Conservation (phyloP, 2,797 vertebrate species). For the Steatocranus sp. region DNA sequence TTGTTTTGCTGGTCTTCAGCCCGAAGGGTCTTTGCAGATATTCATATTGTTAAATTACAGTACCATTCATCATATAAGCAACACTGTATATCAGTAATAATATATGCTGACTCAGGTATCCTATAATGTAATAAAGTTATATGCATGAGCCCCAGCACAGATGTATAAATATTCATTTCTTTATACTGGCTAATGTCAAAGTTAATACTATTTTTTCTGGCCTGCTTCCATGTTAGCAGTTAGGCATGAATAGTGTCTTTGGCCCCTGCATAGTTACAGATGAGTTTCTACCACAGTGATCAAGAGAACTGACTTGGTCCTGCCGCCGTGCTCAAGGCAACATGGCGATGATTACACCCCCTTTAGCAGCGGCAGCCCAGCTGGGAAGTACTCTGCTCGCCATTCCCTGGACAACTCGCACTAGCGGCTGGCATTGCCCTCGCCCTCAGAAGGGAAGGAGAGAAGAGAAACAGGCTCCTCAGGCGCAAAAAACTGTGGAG, state of each 20-base stretch:
- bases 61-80: neutral
- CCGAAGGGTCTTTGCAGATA: neutral
- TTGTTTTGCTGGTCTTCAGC: neutral
- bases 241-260: conserved; percentile 35
- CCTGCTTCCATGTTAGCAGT: conserved; percentile 50
- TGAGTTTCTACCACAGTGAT: conserved; percentile 40
- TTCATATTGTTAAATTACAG: neutral
- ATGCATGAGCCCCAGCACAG: neutral
- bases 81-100: neutral
- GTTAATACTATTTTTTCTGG: conserved; percentile 27
- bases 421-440: conserved; percentile 46
- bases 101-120: neutral
- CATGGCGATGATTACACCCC: conserved; percentile 36
- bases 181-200: neutral
- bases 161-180: conserved; percentile 17
- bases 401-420: conserved; percentile 15
- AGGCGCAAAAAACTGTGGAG: conserved; percentile 28
- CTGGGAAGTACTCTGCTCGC: conserved; percentile 44
- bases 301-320: conserved; percentile 39
- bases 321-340: conserved; percentile 46
- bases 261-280: conserved; percentile 40
- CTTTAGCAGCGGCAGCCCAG: conserved; percentile 49
- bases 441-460: conserved; percentile 26
- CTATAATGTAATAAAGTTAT: neutral
- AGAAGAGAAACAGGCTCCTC: conserved; percentile 32